Evolutionary conservation across 1,140 invertebrate genomes (phyloP).

Genomic region (Aporrectodea caliginosa): DNA sequence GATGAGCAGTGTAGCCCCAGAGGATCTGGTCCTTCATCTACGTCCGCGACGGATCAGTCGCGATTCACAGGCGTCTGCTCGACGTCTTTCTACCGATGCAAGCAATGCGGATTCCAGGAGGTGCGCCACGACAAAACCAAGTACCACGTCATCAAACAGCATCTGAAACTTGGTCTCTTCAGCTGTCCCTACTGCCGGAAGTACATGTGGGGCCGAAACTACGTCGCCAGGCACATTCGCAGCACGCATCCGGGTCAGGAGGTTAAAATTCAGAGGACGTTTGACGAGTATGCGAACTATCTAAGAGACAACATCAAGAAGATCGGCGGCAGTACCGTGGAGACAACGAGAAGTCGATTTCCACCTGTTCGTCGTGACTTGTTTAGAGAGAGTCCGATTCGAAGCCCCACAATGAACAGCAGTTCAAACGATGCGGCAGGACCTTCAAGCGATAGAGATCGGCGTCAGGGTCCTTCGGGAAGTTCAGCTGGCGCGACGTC

Average conservation of each 20-base stretch:
- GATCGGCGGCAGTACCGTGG: neutral
- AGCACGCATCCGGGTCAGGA: neutral
- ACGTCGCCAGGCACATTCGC: slow-evolving; percentile 6
- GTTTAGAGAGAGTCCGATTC: neutral
- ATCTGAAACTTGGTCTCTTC: slow-evolving; percentile 17
- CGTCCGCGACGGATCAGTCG: neutral
- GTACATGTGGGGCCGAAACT: slow-evolving; percentile 17
- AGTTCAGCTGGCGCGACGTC: neutral
- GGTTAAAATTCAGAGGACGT: neutral
- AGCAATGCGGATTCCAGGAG: slow-evolving; percentile 13
- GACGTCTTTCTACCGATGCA: slow-evolving; percentile 8
- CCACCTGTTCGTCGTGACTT: no score
- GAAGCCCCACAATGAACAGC: neutral
- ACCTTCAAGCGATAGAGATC: no score
- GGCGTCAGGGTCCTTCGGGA: no score
- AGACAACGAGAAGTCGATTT: neutral
- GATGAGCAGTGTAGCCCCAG: neutral
- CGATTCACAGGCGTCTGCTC: neutral
- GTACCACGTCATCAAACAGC: slow-evolving; percentile 21
- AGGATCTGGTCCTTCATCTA: neutral
- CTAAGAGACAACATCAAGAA: slow-evolving; percentile 11
- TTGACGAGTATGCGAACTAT: slow-evolving; percentile 1
- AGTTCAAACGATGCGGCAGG: neutral
- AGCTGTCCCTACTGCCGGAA: slow-evolving; percentile 9
- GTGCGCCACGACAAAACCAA: slow-evolving; percentile 20